Evolutionary conservation across 2,888 invertebrate genomes (phyloP).

Genomic region (Oithona nana): DNA sequence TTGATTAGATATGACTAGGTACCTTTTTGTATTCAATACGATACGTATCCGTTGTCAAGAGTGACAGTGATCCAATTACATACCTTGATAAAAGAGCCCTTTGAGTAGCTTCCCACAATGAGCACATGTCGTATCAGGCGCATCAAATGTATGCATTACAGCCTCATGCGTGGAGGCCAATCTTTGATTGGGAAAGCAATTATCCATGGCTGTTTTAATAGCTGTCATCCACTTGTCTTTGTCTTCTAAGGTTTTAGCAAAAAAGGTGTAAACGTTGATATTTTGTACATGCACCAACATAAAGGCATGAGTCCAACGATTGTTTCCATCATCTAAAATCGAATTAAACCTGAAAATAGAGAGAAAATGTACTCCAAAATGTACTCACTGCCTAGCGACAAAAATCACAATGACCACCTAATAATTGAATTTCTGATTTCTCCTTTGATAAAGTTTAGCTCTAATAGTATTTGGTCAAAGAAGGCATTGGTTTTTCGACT

Average conservation of each 20-base stretch:
- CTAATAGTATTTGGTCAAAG: too few species aligned
- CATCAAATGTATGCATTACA: constrained; percentile 65
- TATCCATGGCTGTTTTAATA: constrained; percentile 73
- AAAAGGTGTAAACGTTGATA: constrained; percentile 63
- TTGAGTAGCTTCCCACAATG: constrained; percentile 82
- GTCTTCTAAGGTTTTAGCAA: constrained; percentile 67
- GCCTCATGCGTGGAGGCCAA: constrained; percentile 38
- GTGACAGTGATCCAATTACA: too few species aligned
- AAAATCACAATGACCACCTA: too few species aligned
- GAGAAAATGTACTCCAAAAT: too few species aligned
- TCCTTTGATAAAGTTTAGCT: too few species aligned
- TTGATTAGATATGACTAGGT: too few species aligned
- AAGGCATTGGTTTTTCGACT: too few species aligned
- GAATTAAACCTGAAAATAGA: not conserved
- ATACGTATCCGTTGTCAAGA: too few species aligned
- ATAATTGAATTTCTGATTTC: too few species aligned
- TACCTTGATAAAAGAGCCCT: constrained; percentile 62
- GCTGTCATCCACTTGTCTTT: constrained; percentile 82
- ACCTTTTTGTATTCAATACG: too few species aligned
- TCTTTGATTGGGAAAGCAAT: constrained; percentile 26
- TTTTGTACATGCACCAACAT: constrained; percentile 61
- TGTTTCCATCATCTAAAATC: constrained; percentile 17
- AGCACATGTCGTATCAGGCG: constrained; percentile 56
- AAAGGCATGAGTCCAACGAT: constrained; percentile 63
- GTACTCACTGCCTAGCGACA: too few species aligned